Percentiles rank a stretch among this genome's conserved stretches.
phyloP scores from a whole-genome alignment of 2,113 vertebrate species.

The Arizona elegans region DNA sequence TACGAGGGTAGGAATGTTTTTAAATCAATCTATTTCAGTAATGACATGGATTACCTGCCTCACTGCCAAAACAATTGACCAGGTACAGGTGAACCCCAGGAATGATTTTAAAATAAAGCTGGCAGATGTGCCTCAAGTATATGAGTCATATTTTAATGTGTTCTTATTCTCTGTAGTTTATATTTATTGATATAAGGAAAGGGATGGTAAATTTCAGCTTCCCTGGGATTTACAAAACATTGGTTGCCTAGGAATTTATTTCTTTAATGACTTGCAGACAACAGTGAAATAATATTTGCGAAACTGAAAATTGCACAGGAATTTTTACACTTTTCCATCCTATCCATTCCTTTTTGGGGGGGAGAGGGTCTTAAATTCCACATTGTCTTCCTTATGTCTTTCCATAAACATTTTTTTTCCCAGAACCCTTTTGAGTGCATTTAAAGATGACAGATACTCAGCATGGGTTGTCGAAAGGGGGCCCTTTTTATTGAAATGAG shows the following conservation, averaged over 20 bases:
- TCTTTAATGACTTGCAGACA: background rate
- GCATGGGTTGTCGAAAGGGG: background rate
- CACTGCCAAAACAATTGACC: background rate
- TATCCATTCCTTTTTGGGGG: no score
- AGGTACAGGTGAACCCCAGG: background rate
- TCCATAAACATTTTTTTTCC: background rate
- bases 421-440: background rate
- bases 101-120: background rate
- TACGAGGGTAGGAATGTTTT: background rate
- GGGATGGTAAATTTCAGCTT: background rate
- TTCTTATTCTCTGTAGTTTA: background rate
- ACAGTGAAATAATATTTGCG: background rate
- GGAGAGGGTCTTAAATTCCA: background rate
- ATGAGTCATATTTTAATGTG: background rate
- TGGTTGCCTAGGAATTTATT: background rate
- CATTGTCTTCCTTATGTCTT: background rate
- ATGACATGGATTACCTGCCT: background rate
- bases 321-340: background rate
- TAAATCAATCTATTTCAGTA: background rate
- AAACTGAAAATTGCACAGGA: background rate
- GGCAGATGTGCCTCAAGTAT: background rate
- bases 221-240: background rate
- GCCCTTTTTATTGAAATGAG: background rate
- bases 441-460: background rate
- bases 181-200: background rate